These are phyloP conservation scores for Hydractinia symbiolongicarpus DNA, from an alignment of 30 jellyfish, hydroid and myxozoan species.

Conservation along the genomic window DNA sequence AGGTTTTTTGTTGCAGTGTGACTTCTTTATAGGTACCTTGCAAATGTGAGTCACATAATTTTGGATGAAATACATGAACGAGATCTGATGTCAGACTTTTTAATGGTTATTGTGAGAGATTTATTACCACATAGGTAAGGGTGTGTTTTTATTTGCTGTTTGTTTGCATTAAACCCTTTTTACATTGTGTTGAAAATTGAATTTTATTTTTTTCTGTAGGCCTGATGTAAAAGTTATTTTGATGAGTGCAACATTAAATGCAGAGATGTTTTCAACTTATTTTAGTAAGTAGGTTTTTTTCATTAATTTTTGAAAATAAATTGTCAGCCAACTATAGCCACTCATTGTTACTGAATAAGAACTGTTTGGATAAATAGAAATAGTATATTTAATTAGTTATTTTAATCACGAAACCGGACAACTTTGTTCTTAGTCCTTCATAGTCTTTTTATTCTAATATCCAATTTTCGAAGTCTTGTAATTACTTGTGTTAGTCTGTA, in stretches of 20 bases:
- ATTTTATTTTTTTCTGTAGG: constrained; percentile 15
- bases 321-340: too few species aligned
- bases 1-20: background rate
- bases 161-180: background rate
- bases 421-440: too few species aligned
- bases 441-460: too few species aligned
- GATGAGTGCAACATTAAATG: constrained; percentile 92
- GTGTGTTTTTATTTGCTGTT: background rate
- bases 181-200: background rate
- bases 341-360: too few species aligned
- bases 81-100: constrained; percentile 63
- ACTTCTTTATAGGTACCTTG: constrained; percentile 35
- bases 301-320: too few species aligned
- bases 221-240: constrained; percentile 67
- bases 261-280: constrained; percentile 70
- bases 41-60: constrained; percentile 57
- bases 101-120: constrained; percentile 63
- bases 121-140: constrained; percentile 56
- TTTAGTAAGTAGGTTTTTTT: constrained; percentile 42
- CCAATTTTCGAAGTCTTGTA: too few species aligned
- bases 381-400: too few species aligned
- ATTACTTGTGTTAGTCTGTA: too few species aligned
- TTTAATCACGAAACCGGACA: too few species aligned
- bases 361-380: too few species aligned
- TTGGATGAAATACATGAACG: constrained; percentile 85